Evolutionary conservation across 2,797 vertebrate genomes (phyloP).

Genomic region (Anguilla marmorata): DNA sequence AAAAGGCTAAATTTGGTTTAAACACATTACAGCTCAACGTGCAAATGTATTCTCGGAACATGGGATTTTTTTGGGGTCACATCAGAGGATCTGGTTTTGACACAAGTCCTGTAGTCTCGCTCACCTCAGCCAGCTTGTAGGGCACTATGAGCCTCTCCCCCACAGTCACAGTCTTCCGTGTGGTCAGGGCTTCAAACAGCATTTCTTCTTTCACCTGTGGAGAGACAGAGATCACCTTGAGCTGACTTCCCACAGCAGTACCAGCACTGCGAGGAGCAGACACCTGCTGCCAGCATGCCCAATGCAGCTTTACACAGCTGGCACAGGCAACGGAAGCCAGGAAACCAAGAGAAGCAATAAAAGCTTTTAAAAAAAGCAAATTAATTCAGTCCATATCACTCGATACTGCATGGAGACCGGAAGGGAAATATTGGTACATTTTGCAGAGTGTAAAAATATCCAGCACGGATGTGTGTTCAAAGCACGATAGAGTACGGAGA

Average conservation of each 20-base stretch:
- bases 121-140: slow-evolving; percentile 92
- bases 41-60: neutral
- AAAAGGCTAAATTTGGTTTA: neutral
- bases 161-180: slow-evolving; percentile 93
- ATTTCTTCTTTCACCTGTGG: slow-evolving; percentile 94
- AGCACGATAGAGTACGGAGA: neutral
- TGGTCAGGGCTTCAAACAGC: slow-evolving; percentile 94
- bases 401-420: neutral
- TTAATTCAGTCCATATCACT: slow-evolving; percentile 1
- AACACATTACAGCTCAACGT: no score
- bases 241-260: neutral
- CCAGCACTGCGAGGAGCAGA: neutral
- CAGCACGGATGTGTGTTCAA: neutral
- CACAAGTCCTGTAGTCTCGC: slow-evolving; percentile 18
- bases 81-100: neutral
- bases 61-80: neutral
- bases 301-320: neutral
- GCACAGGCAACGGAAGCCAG: neutral
- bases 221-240: slow-evolving; percentile 33
- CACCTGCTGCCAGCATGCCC: neutral
- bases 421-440: neutral
- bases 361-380: neutral
- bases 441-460: neutral
- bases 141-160: slow-evolving; percentile 96
- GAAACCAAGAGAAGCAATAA: neutral